Evolutionary conservation across 2,113 vertebrate species (phyloP).

Genomic region (Brachirus orientalis): DNA sequence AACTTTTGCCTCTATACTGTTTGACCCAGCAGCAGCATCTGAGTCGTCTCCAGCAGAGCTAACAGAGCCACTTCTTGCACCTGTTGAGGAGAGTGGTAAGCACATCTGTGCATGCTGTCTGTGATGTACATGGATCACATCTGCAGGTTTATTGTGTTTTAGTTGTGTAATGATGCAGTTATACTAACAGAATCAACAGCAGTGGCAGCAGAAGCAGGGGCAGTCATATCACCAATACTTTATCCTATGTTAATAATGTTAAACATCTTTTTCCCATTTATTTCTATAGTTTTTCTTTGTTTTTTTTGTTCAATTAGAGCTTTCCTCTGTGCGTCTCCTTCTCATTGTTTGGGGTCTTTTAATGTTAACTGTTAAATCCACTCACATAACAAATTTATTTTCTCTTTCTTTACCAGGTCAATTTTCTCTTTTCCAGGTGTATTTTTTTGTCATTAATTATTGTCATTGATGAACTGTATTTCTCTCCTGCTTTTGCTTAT

Average conservation of each 20-base stretch:
- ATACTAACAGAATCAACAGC: constrained; percentile 63
- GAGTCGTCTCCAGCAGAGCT: constrained; percentile 39
- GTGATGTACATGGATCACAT: constrained; percentile 1
- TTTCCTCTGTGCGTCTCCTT: constrained; percentile 3
- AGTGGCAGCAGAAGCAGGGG: constrained; percentile 56
- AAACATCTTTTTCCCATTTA: constrained; percentile 11
- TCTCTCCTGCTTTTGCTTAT: constrained; percentile 18
- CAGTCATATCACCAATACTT: constrained; percentile 1
- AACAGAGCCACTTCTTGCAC: constrained; percentile 34
- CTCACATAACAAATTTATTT: constrained; percentile 6
- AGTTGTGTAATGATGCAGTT: constrained; percentile 31
- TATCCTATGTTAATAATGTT: constrained; percentile 26
- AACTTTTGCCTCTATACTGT: constrained; percentile 6
- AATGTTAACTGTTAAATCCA: constrained; percentile 51
- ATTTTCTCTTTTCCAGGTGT: constrained; percentile 5
- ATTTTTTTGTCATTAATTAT: constrained; percentile 3
- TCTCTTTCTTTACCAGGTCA: constrained; percentile 24
- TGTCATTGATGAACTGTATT: background rate
- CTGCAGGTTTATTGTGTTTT: constrained; percentile 6
- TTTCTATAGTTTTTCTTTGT: constrained; percentile 10
- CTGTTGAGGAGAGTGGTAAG: constrained; percentile 61
- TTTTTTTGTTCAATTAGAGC: constrained; percentile 35
- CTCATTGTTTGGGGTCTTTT: constrained; percentile 32
- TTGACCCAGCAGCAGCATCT: constrained; percentile 5
- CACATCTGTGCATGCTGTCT: constrained; percentile 25